Conservation (phyloP, 2,113 vertebrate genomes). For the Phrynosoma blainvillii region DNA sequence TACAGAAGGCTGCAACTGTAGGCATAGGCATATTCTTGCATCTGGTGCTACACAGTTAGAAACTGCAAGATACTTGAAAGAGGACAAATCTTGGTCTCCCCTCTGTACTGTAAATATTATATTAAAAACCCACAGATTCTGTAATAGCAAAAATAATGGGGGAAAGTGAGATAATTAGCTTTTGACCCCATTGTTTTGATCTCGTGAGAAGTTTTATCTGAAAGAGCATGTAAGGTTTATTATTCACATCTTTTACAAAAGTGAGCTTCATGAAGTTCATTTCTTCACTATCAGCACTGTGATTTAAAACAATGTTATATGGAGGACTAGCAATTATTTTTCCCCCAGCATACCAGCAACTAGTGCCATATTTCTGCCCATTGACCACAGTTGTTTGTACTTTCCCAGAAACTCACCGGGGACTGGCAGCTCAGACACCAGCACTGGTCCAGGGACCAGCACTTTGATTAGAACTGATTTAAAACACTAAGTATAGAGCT, state of each 20-base stretch:
- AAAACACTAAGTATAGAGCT: not conserved
- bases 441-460: no score
- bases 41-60: not conserved
- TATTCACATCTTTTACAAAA: not conserved
- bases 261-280: constrained; percentile 4
- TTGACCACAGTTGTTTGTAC: no score
- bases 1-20: not conserved
- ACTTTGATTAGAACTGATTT: no score
- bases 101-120: not conserved
- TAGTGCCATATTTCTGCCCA: no score
- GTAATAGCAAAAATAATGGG: constrained; percentile 38
- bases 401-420: no score
- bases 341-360: no score
- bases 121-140: not conserved
- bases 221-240: no score
- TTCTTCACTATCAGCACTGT: not conserved
- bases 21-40: not conserved
- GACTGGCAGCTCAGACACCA: no score
- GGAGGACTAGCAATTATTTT: no score
- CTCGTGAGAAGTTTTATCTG: not conserved
- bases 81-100: not conserved
- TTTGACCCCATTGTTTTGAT: constrained; percentile 17
- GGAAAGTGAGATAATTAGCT: not conserved
- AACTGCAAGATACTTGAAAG: not conserved
- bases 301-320: not conserved